These are phyloP conservation scores for Pachyuromys duprasi DNA, from an alignment of 2,797 vertebrate species.

Conservation along the genomic window DNA sequence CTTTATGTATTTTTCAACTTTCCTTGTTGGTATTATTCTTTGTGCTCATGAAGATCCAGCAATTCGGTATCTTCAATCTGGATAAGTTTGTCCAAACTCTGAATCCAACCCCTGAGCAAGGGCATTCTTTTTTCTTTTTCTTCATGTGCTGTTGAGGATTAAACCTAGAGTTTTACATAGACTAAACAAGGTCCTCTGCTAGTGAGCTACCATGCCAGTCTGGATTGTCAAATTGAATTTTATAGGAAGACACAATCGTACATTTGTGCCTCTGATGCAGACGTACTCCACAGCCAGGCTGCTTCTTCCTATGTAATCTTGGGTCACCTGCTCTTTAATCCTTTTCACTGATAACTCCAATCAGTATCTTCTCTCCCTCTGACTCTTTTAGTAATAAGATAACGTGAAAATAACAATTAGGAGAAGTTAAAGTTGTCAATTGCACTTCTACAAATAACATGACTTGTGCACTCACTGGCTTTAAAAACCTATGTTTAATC, in stretches of 20 bases:
- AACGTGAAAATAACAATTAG: slow-evolving; percentile 36
- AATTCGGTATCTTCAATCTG: neutral
- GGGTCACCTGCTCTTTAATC: neutral
- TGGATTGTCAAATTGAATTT: neutral
- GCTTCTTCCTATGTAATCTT: slow-evolving; percentile 40
- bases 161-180: neutral
- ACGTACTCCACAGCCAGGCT: neutral
- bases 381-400: slow-evolving; percentile 9
- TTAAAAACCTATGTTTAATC: slow-evolving; percentile 46
- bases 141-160: neutral
- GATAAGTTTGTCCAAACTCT: neutral
- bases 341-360: neutral
- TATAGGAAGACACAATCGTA: neutral
- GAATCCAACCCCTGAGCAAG: neutral
- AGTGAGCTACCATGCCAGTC: neutral
- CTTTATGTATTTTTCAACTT: neutral
- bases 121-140: neutral
- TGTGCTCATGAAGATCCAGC: neutral
- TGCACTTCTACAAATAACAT: slow-evolving; percentile 41
- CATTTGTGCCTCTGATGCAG: neutral
- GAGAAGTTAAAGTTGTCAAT: slow-evolving; percentile 36
- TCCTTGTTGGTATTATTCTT: slow-evolving; percentile 17
- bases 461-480: neutral
- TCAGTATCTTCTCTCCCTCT: neutral
- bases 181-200: neutral